Base-by-base conservation (phyloP, 1,140 invertebrate species). In the Sogatella furcifera region DNA sequence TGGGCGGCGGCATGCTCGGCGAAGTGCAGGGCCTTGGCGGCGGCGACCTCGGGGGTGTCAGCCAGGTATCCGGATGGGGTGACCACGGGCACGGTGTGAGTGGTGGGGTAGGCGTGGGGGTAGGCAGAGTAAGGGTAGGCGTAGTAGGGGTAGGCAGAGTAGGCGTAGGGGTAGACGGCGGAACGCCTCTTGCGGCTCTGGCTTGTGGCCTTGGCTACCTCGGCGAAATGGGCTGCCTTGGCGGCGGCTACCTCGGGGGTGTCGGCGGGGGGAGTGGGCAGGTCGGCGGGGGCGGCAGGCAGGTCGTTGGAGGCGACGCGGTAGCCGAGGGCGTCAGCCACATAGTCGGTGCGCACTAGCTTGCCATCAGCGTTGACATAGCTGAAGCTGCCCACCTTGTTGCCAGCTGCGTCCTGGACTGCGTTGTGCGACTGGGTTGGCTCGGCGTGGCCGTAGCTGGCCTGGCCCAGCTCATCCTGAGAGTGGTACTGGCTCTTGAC, bases 381-480 rank as follows among this genome's bases (percentile, higher is more conserved):
- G 49, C 76, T 76, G 72, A 76, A 78, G 64, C 73, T 74, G 62
- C 78, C 78, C 62, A 77, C 73, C 61, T 78, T 70, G 69, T 77
- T 74, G 63, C 78, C 78, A 59, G 74, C 71, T 28, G 70, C 74
- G 65, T 79, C 78, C 70, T 77, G 73, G 44, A 74, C 74, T 59
- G 77, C 77, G 62, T 74, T 71, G 38, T 78, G 73, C 11, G 75
- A 69, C 64, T 78, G 77, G 71, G 75, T 75, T 41, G 76, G 73
- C 68, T 78, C 75, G 63, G 75, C 72, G 61, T 78, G 77, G 61
- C 77, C 77, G 70, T 79, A 79, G 64, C 73, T 65, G 62, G 75
- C 76, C 64, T 77, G 76, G 22, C 78, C 78, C 15, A 78, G 71
- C 63, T 75, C 69, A 68, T 81, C 78, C 62, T 78, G 70, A 57